Conservation (phyloP, 2,888 invertebrate species). For the Opisthograptis luteolata region DNA sequence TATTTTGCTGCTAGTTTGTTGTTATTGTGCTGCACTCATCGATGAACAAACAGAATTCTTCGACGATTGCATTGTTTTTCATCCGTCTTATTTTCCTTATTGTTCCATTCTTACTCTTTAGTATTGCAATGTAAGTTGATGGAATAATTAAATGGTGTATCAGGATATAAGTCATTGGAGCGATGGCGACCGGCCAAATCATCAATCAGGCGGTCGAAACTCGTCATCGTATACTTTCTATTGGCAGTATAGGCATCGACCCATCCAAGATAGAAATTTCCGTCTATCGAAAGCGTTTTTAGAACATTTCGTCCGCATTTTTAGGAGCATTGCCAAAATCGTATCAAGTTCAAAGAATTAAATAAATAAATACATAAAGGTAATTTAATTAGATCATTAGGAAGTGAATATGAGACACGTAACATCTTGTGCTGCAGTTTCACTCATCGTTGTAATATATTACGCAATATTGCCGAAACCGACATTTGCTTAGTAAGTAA, state of each 20-base stretch:
- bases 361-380: no score
- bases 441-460: no score
- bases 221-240: neutral
- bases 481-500: no score
- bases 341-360: slow-evolving; percentile 28
- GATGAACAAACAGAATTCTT: no score
- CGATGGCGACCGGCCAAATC: neutral
- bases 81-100: no score
- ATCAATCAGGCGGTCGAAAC: neutral
- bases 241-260: slow-evolving; percentile 8
- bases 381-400: slow-evolving; percentile 9
- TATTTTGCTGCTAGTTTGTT: neutral
- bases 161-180: no score
- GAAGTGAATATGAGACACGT: neutral
- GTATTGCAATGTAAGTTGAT: no score
- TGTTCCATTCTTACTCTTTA: no score
- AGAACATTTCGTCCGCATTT: slow-evolving; percentile 17
- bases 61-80: no score
- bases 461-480: no score
- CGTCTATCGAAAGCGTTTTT: slow-evolving; percentile 1
- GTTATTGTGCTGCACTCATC: no score
- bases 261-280: neutral
- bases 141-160: neutral
- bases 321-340: slow-evolving; percentile 33
- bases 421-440: no score